phyloP scores from a whole-genome alignment of 2,113 vertebrate genomes.

The Engraulis encrasicolus region DNA sequence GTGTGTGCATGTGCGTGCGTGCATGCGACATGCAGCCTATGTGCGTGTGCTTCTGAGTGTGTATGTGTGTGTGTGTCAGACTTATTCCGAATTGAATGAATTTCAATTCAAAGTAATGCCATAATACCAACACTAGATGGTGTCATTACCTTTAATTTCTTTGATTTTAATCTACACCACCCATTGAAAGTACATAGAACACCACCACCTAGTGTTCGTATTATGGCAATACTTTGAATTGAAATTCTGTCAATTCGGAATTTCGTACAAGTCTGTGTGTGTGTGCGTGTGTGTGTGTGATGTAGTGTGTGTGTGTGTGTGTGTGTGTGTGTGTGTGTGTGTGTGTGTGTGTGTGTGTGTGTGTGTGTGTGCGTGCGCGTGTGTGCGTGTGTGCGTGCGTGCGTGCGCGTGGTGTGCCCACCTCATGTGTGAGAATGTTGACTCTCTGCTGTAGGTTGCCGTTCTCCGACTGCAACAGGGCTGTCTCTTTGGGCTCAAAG shows the following conservation, averaged over 20 bases:
- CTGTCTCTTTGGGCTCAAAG: slow-evolving; percentile 89
- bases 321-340: neutral
- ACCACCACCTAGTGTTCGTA: too few species aligned
- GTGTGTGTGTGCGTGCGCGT: neutral
- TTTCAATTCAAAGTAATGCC: too few species aligned
- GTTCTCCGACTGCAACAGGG: slow-evolving; percentile 92
- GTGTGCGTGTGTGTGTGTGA: neutral
- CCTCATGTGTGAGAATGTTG: slow-evolving; percentile 93
- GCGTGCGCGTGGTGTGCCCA: slow-evolving; percentile 59
- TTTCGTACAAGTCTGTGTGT: too few species aligned
- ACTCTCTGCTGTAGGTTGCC: slow-evolving; percentile 88
- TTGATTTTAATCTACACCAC: too few species aligned
- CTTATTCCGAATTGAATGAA: too few species aligned
- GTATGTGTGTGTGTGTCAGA: neutral
- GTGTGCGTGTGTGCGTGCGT: neutral
- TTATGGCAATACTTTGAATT: too few species aligned
- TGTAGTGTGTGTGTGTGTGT: neutral
- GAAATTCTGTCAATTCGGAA: too few species aligned
- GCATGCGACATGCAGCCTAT: too few species aligned
- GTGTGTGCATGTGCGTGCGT: neutral
- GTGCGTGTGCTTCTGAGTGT: neutral
- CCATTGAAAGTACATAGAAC: too few species aligned
- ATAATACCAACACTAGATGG: too few species aligned
- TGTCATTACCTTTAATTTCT: too few species aligned
- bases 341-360: neutral